Evolutionary conservation across 2,797 vertebrate genomes (phyloP), one percentile per base, ranked within the genome.

Genomic region (Cryptoblepharus egeriae): DNA sequence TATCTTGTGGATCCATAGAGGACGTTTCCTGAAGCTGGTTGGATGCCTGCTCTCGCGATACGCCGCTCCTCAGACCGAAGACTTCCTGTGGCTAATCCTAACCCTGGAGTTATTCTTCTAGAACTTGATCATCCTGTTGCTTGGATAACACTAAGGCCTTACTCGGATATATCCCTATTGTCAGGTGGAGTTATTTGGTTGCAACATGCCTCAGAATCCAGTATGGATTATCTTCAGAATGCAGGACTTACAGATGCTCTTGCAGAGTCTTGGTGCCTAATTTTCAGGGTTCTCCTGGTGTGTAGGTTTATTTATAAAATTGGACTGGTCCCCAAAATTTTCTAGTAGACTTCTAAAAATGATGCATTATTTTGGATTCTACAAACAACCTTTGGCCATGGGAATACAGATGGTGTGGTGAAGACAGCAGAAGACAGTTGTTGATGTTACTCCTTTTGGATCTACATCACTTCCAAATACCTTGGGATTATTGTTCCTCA

Each of bases 11-110:
- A 95, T 95, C 94, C 93, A 13, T 95, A 94, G 93, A 93, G 95
- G 96, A 96, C 95, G 91, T 94, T 93, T 94, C 89, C 95, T 90
- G 92, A 94, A 96, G 94, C 94, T 94, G 95, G 92, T 95, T 96
- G 96, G 95, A 97, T 96, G 93, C 94, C 88, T 94, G 90, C 93
- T 94, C 87, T 93, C 94, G 94, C 92, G 92, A 90, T 92, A 82
- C 87, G 90, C 68, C 94, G 93, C 88, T 92, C 90, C 88, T 92
- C 84, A 93, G 90, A 88, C 86, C 90, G 96, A 96, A 95, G 95
- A 95, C 94, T 94, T 93, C 92, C 89, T 84, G 85, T 94, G 92
- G 93, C 88, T 92, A 94, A 91, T 92, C 90, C 68, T 93, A 93
- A 83, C 94, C 88, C 88, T 95, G 96, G 96, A 96, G 95, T 94